A percentile compares a stretch with the other conserved stretches of the same genome.
phyloP scores from a whole-genome alignment of 30 jellyfish, hydroid and myxozoan species.

The Aurelia sp. region DNA sequence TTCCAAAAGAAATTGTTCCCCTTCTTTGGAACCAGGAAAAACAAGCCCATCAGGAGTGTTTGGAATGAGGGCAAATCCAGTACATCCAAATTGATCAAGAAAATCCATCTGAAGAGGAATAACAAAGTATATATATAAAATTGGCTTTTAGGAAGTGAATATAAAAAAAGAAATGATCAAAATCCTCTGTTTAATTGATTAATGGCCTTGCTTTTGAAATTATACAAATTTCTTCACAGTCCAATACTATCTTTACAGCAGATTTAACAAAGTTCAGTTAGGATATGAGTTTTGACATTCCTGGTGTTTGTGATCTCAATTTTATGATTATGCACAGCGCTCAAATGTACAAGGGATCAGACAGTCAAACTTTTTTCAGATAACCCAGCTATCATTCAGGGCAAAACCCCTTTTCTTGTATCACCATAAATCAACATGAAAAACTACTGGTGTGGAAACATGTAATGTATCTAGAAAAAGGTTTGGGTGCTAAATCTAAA shows the following conservation, averaged over 20 bases:
- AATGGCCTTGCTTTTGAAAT: neutral
- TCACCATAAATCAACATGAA: too few species aligned
- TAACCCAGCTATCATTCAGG: neutral
- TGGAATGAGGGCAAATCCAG: slow-evolving; percentile 22
- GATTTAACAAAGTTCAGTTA: neutral
- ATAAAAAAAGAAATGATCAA: slow-evolving; percentile 1
- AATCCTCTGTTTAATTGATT: too few species aligned
- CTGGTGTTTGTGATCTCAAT: too few species aligned
- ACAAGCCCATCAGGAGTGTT: slow-evolving; percentile 25
- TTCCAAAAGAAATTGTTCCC: slow-evolving; percentile 19
- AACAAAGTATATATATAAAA: slow-evolving; percentile 1
- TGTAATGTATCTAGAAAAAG: too few species aligned
- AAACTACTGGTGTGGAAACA: too few species aligned
- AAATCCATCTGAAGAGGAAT: slow-evolving; percentile 11
- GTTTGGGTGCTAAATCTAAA: too few species aligned
- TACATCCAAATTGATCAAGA: slow-evolving; percentile 14
- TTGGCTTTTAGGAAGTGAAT: slow-evolving; percentile 10
- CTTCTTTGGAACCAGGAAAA: slow-evolving; percentile 15
- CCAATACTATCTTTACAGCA: slow-evolving; percentile 3
- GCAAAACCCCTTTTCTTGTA: slow-evolving; percentile 1
- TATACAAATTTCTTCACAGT: neutral
- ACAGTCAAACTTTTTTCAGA: slow-evolving; percentile 7
- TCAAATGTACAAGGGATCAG: slow-evolving; percentile 8
- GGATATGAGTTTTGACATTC: too few species aligned
- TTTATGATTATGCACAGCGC: neutral